Evolutionary conservation across 2,797 vertebrate species (phyloP).

Genomic region (Macropus fuliginosus): DNA sequence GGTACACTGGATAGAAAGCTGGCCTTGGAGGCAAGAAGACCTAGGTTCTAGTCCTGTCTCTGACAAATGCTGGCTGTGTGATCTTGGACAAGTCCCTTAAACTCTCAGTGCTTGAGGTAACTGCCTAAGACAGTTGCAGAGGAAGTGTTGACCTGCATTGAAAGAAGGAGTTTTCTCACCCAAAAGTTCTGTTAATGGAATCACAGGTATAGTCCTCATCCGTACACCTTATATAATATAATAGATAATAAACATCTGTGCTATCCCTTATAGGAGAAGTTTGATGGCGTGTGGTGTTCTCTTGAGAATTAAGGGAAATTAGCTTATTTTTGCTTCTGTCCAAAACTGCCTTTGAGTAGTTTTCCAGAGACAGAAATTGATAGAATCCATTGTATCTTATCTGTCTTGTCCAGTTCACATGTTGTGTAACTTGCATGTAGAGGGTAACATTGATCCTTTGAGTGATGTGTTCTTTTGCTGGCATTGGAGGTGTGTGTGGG

Average conservation of each 20-base stretch:
- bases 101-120: not conserved
- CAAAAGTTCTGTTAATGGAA: not conserved
- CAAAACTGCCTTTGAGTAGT: not conserved
- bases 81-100: not conserved
- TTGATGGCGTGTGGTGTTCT: not conserved
- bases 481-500: not conserved
- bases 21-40: not conserved
- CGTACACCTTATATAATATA: not conserved
- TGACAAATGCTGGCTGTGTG: not conserved
- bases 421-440: not conserved
- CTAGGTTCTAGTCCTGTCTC: not conserved
- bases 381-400: constrained; percentile 4
- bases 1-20: not conserved
- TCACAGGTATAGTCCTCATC: not conserved
- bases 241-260: not conserved
- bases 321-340: constrained; percentile 27
- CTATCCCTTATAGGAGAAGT: not conserved
- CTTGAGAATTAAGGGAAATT: not conserved
- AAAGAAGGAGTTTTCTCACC: too few species aligned
- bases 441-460: not conserved
- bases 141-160: not conserved
- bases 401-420: not conserved
- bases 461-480: not conserved
- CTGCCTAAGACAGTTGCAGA: not conserved
- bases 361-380: not conserved